Evolutionary conservation across 2,888 invertebrate species (phyloP).

Genomic region (Neoascia interrupta): DNA sequence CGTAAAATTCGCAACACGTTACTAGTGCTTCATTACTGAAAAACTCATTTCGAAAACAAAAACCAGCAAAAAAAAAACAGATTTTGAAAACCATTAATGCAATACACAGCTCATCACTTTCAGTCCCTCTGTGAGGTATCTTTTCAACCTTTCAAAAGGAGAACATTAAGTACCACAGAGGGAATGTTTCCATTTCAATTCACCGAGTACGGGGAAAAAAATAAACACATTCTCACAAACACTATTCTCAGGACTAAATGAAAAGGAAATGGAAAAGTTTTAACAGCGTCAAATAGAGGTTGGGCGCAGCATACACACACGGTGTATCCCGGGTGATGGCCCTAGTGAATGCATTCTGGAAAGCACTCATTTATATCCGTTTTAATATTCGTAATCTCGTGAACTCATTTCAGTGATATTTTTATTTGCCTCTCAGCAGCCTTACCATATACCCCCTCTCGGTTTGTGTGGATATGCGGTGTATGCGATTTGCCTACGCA

Average conservation of each 20-base stretch:
- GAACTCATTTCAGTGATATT: conserved; percentile 67
- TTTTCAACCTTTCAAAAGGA: conserved; percentile 51
- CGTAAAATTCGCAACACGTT: no score
- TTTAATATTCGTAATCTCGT: conserved; percentile 70
- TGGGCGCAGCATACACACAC: conserved; percentile 22
- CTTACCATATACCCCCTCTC: background rate
- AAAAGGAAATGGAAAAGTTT: conserved; percentile 66
- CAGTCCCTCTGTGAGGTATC: no score
- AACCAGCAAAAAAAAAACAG: no score
- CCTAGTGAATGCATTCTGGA: conserved; percentile 57
- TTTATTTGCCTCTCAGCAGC: conserved; percentile 30
- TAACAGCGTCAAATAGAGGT: conserved; percentile 63
- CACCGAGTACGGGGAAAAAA: conserved; percentile 34
- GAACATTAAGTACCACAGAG: conserved; percentile 56
- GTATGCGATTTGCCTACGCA: conserved; percentile 37
- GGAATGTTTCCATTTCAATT: conserved; percentile 65
- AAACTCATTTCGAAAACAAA: no score
- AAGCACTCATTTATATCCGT: conserved; percentile 69
- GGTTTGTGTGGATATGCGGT: background rate
- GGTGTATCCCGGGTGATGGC: conserved; percentile 26
- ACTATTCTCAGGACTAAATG: conserved; percentile 32
- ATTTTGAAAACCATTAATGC: no score
- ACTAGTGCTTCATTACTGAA: no score
- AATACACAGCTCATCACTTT: no score
- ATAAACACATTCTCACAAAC: conserved; percentile 15